These are phyloP conservation scores for Apis laboriosa DNA, from an alignment of 1,140 invertebrate species.

Conservation along the genomic window DNA sequence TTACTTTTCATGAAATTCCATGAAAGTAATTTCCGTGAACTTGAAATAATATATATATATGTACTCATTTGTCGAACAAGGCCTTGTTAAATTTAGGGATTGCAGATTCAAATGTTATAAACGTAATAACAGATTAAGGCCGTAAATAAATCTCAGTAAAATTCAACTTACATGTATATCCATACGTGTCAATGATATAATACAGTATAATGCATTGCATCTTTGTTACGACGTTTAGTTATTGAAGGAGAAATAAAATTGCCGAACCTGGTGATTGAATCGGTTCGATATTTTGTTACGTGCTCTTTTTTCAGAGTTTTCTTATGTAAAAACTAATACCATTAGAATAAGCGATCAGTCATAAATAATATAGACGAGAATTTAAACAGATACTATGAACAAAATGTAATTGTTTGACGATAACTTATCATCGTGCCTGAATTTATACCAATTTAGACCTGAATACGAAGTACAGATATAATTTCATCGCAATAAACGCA, in stretches of 20 bases:
- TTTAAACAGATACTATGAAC: neutral
- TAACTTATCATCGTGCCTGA: constrained; percentile 48
- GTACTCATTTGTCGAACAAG: neutral
- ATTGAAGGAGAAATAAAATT: neutral
- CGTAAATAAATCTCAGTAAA: neutral
- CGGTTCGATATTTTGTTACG: constrained; percentile 37
- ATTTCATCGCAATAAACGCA: neutral
- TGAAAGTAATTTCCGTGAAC: neutral
- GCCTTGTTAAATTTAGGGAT: neutral
- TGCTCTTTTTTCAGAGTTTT: neutral
- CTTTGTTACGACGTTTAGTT: neutral
- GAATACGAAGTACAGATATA: constrained; percentile 21
- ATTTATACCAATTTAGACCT: constrained; percentile 29
- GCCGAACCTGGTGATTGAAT: neutral
- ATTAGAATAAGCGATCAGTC: constrained; percentile 13
- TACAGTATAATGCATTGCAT: neutral
- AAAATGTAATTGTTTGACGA: neutral
- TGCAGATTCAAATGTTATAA: neutral
- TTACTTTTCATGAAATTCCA: neutral
- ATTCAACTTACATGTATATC: neutral
- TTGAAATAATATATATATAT: neutral
- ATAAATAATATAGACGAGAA: neutral
- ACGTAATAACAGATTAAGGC: neutral
- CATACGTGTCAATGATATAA: neutral
- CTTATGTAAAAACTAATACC: neutral